phyloP scores from a whole-genome alignment of 2,797 vertebrate species.

The Limnodromus scolopaceus region DNA sequence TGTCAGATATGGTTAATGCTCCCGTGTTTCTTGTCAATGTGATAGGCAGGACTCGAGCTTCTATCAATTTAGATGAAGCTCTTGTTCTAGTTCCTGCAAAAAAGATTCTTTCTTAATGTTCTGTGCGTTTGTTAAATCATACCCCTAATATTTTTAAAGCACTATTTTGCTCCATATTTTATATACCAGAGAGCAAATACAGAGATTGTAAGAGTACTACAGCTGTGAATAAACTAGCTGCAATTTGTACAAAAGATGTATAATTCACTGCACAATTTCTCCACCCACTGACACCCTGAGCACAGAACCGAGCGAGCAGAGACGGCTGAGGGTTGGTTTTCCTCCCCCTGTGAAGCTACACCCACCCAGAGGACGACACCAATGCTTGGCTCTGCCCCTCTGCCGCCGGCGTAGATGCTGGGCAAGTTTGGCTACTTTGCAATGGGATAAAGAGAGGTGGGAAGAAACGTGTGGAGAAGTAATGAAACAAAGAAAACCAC shows the following conservation, averaged over 20 bases:
- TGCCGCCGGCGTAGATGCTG: fast-evolving
- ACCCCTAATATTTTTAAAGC: not conserved
- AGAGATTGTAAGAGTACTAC: not conserved
- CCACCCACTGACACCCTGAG: not conserved
- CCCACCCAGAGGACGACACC: not conserved
- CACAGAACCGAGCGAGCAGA: not conserved
- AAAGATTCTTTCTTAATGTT: not conserved
- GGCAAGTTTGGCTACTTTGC: not conserved
- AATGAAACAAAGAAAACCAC: not conserved
- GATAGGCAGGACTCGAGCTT: not conserved
- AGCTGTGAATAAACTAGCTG: not conserved
- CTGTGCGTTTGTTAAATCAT: not conserved
- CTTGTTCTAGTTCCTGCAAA: not conserved
- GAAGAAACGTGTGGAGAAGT: not conserved
- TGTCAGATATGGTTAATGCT: fast-evolving
- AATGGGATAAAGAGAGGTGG: not conserved
- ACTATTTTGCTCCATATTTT: not conserved
- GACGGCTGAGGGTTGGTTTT: not conserved
- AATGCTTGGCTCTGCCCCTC: not conserved
- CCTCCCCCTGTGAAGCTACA: not conserved
- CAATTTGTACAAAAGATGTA: not conserved
- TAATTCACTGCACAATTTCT: not conserved
- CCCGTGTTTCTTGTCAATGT: fast-evolving
- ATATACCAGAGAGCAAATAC: not conserved
- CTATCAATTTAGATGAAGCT: not conserved